A percentile compares a stretch with the other conserved stretches of the same genome.
Conservation (phyloP, 2,113 vertebrate species). For the Pyxicephalus adspersus region DNA sequence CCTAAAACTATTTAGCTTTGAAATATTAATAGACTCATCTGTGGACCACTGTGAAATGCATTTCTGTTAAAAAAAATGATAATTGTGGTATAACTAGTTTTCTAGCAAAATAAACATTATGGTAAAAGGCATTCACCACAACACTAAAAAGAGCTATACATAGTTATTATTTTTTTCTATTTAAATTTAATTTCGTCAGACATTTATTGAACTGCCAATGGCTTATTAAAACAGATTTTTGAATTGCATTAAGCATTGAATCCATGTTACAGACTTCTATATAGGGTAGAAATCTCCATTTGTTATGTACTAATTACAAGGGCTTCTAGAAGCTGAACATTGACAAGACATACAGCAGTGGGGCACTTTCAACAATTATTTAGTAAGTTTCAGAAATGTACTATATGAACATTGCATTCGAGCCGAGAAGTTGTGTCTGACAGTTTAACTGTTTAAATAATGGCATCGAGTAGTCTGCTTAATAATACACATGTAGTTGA, state of each 20-base stretch:
- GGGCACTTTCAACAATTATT: slow-evolving; percentile 22
- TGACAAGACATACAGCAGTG: slow-evolving; percentile 43
- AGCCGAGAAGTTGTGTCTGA: too few relatives aligned
- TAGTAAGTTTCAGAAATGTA: too few relatives aligned
- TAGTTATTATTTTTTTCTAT: slow-evolving; percentile 33
- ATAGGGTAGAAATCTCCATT: slow-evolving; percentile 33
- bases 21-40: too few relatives aligned
- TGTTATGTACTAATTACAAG: slow-evolving; percentile 48
- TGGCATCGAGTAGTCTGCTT: too few relatives aligned
- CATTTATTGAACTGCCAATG: slow-evolving; percentile 48
- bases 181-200: slow-evolving; percentile 36
- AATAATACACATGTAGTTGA: too few relatives aligned
- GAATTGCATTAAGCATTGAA: slow-evolving; percentile 39
- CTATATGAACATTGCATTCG: too few relatives aligned
- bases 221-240: slow-evolving; percentile 49
- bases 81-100: not conserved
- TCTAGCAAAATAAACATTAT: not conserved
- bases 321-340: slow-evolving; percentile 34
- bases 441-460: too few relatives aligned
- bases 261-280: slow-evolving; percentile 27
- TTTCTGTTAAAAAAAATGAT: not conserved
- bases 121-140: slow-evolving; percentile 1
- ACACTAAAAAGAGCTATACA: slow-evolving; percentile 17
- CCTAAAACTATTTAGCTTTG: too few relatives aligned
- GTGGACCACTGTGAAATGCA: too few relatives aligned